Base-by-base conservation (phyloP, 2,113 vertebrate species). In the Nymphicus hollandicus region DNA sequence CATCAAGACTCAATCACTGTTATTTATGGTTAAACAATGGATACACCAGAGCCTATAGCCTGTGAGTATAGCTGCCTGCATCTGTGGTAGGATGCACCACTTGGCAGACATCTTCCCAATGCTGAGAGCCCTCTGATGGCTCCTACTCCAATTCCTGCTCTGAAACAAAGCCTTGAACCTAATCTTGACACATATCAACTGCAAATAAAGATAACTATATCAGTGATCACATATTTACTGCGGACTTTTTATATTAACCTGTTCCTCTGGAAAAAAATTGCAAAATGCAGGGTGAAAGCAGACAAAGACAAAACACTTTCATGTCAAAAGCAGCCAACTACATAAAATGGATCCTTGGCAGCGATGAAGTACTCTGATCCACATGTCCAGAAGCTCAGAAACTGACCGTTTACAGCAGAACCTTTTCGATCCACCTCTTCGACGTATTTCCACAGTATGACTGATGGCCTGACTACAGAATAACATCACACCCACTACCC, bases 11-110 rank as follows among this genome's bases (percentile, higher is more conserved):
- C 41, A 27, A 11, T 49, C 46, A 49, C 27, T 35, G 44, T 16
- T 41, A 7, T 13, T 49, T 66, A 17, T 20, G 11, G 9, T 53
- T 86, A 44, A 55, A 20, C 50, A 77, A 58, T 3, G 4, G 27
- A 61, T 41, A 47, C 1, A 22, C 10, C 17, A n/a, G 72, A 74
- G 11, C 10, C 27, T 68, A 20, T 2, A 58, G 41, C 24, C 39
- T 63, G 19, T 56, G 28, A 31, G 3, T n/a, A 47, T 1, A 76
- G 47, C n/a, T 68, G 43, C 28, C 22, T 16, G 17, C 17, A 20
- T 76, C 28, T n/a, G 39, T 1, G 0, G 14, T 27, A 68, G 52
- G 28, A 49, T 13, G 7, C 1, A 1, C 6, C 33, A 60, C 27
- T 56, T 39, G 22, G 25, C 39, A 88, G 35, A 46, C 17, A 47